Evolutionary conservation across 2,888 invertebrate genomes (phyloP), one percentile per base, ranked within the genome.

Genomic region (Thera obeliscata): DNA sequence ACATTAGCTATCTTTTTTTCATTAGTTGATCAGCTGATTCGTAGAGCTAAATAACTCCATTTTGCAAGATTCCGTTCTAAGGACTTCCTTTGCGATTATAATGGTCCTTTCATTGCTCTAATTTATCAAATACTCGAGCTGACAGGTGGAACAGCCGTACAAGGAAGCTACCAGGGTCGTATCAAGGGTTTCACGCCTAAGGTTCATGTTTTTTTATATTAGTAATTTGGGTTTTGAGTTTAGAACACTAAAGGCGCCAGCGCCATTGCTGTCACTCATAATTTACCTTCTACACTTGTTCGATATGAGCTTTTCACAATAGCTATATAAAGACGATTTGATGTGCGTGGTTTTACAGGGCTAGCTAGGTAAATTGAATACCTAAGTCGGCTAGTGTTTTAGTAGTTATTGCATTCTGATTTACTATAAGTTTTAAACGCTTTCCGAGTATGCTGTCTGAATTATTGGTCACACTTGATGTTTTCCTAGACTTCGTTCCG

Each of bases 51-150:
- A 61, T 50, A 66, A 69, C 62, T 59, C 62, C 69, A 63, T 69
- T 66, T 60, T 63, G 22, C 50, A 46, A 61, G 46, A 66, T 65
- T 59, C 69, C 65, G 59, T 65, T 56, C 33, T 65, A 54, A 62
- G 56, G 41, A 69, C 60, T 66, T 69, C 63, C 69, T 66, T 46
- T 8, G 11, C 56, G 46, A 56, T 55, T 68, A 54, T 8, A 56
- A 52, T 48, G 46, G 66, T 69, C 66, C 69, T 63, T 69, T 64
- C 59, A 49, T 69, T 62, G 56, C 59, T 65, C 60, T 61, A 63
- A 66, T 63, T 69, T 60, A 66, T 69, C 57, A 57, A 69, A 66
- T 66, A 56, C 63, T 66, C 38, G 52, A 50, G n/a, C 35, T 60
- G 52, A 63, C 65, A 69, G 22, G 61, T 64, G 56, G 54, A 56